Base-by-base conservation (phyloP, 2,888 invertebrate genomes). In the Eupithecia vulgata region DNA sequence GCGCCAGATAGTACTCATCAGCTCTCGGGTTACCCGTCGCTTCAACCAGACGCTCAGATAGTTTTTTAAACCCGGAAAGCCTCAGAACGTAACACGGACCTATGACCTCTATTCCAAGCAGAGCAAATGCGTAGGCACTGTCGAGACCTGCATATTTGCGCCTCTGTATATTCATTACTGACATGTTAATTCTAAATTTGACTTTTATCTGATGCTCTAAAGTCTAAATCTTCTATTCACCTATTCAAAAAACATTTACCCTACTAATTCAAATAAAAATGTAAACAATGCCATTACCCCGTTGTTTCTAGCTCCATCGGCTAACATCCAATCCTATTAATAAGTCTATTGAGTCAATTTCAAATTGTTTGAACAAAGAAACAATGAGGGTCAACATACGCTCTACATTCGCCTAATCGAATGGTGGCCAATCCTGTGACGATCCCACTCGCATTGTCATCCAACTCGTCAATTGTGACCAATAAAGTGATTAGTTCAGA, bases 401-500 rank as follows among this genome's bases (percentile, higher is more conserved):
- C 87, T 88, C 90, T 81, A 90, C 82, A 87, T 89, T 84, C 76
- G 78, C 72, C 68, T 78, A 79, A 80, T 80, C 75, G 79, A 80
- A 80, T 78, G 70, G 80, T 71, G 81, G 81, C 83, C 87, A 80
- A 85, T 85, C 84, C 87, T 81, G 84, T 77, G 86, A 79, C 85
- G 84, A 85, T 85, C 86, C 86, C 81, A 85, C 84, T 87, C 84
- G 78, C 82, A 87, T 88, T 86, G 87, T 87, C 86, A 83, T 85
- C 81, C 80, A 82, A 81, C 80, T 80, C 83, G 84, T 83, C 85
- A 87, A 88, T 90, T 90, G 91, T 87, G 87, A 87, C 87, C 90
- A 91, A 91, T 92, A 89, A 89, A 92, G 90, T 92, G 91, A 92
- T 92, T 92, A 92, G 91, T 91, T 91, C 86, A 85, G 57, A 57